phyloP scores from a whole-genome alignment of 2,888 invertebrate species.

The Chrysolina americana region DNA sequence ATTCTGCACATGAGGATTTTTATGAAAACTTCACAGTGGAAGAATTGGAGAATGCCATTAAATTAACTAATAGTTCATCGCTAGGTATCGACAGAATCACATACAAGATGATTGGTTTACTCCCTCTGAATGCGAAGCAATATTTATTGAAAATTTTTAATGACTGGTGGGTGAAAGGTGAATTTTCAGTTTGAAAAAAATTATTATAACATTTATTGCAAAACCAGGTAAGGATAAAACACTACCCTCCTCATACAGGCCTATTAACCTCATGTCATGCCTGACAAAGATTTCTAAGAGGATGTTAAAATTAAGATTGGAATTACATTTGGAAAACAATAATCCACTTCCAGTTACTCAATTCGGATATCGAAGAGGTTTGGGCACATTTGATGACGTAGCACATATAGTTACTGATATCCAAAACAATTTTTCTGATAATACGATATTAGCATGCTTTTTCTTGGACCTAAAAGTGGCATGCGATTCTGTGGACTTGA shows the following conservation, averaged over 20 bases:
- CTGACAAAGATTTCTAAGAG: conserved; percentile 1
- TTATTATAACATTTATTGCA: not conserved
- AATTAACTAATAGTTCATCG: conserved; percentile 14
- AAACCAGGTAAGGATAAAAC: conserved; percentile 15
- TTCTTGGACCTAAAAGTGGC: conserved; percentile 11
- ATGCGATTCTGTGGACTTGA: conserved; percentile 5
- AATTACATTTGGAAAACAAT: conserved; percentile 1
- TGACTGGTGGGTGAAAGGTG: not conserved
- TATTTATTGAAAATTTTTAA: conserved; percentile 6
- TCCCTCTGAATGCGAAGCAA: conserved; percentile 1
- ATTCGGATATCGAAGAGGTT: conserved; percentile 8
- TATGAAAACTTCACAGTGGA: conserved; percentile 3
- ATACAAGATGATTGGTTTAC: conserved; percentile 1
- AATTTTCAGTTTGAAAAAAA: conserved; percentile 14
- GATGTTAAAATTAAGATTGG: conserved; percentile 7
- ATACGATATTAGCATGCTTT: not conserved
- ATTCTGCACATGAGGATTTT: conserved; percentile 1
- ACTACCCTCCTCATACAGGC: conserved; percentile 8
- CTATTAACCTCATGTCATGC: not conserved
- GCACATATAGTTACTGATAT: conserved; percentile 2
- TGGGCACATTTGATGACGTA: conserved; percentile 13
- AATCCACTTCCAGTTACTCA: conserved; percentile 2
- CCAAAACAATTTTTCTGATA: conserved; percentile 10
- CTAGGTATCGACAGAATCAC: not conserved
- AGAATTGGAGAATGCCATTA: conserved; percentile 7